Conservation (phyloP, 2,113 vertebrate species). For the Peromyscus maniculatus region DNA sequence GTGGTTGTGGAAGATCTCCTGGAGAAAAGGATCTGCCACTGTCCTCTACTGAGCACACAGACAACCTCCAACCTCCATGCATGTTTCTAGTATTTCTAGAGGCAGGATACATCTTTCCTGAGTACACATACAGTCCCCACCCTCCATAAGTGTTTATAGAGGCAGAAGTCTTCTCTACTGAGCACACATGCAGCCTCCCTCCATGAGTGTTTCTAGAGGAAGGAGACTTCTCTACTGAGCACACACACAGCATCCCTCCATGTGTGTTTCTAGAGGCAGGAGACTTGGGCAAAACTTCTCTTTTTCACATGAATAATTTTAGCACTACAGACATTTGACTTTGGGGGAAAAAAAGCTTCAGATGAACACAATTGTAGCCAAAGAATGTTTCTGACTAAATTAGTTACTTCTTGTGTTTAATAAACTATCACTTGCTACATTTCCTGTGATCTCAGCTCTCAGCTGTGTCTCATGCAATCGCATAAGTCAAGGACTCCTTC, state of each 20-base stretch:
- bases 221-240: conserved; percentile 39
- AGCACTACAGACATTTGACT: conserved; percentile 80
- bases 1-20: conserved; percentile 78
- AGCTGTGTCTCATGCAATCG: conserved; percentile 60
- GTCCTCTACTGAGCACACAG: conserved; percentile 80
- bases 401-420: conserved; percentile 76
- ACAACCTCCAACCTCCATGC: conserved; percentile 71
- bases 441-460: conserved; percentile 73
- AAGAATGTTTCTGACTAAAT: conserved; percentile 78
- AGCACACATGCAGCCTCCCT: conserved; percentile 79
- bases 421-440: conserved; percentile 61
- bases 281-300: conserved; percentile 74
- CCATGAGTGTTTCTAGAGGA: conserved; percentile 68
- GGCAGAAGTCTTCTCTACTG: conserved; percentile 51
- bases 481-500: conserved; percentile 62
- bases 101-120: conserved; percentile 50
- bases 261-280: neutral
- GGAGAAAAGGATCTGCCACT: conserved; percentile 77
- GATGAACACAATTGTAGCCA: conserved; percentile 69
- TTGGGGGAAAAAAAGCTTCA: conserved; percentile 80
- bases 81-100: conserved; percentile 50
- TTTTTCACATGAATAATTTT: conserved; percentile 80
- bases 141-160: neutral
- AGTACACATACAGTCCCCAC: too few relatives aligned
- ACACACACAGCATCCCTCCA: too few relatives aligned